These are phyloP conservation scores for Blera fallax DNA, from an alignment of 2,888 invertebrate genomes.

Conservation along the genomic window DNA sequence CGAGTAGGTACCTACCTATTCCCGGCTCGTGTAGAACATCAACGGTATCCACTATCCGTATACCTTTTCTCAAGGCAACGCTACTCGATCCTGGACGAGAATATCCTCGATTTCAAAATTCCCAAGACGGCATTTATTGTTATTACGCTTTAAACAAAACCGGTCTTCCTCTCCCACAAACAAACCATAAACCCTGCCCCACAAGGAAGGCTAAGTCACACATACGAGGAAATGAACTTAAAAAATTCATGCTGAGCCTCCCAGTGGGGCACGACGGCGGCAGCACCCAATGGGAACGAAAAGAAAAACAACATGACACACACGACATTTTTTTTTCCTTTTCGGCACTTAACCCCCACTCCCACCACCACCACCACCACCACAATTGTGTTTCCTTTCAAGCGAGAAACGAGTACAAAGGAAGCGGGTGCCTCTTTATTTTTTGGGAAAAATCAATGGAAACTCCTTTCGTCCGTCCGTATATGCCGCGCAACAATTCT, in stretches of 20 bases:
- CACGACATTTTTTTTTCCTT: constrained; percentile 28
- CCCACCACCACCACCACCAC: not conserved
- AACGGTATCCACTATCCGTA: constrained; percentile 6
- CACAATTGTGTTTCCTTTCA: constrained; percentile 4
- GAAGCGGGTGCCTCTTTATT: constrained; percentile 21
- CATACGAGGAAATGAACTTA: constrained; percentile 33
- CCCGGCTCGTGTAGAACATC: not conserved
- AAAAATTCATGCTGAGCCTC: constrained; percentile 48
- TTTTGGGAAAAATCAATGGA: constrained; percentile 66
- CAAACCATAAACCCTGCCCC: constrained; percentile 33
- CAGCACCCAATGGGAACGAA: constrained; percentile 41
- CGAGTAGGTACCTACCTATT: not conserved
- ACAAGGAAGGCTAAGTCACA: not conserved
- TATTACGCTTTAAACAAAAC: constrained; percentile 45
- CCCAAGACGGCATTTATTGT: constrained; percentile 52
- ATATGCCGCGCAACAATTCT: constrained; percentile 23
- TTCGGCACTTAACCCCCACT: constrained; percentile 23
- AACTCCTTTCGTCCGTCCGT: not conserved
- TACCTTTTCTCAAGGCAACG: not conserved
- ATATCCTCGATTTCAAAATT: constrained; percentile 24
- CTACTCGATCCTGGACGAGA: not conserved
- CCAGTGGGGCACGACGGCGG: constrained; percentile 19
- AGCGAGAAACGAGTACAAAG: constrained; percentile 1
- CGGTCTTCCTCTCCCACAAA: not conserved
- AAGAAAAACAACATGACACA: constrained; percentile 10